Conservation (phyloP, 2,888 invertebrate genomes). For the Saturnia pavonia region DNA sequence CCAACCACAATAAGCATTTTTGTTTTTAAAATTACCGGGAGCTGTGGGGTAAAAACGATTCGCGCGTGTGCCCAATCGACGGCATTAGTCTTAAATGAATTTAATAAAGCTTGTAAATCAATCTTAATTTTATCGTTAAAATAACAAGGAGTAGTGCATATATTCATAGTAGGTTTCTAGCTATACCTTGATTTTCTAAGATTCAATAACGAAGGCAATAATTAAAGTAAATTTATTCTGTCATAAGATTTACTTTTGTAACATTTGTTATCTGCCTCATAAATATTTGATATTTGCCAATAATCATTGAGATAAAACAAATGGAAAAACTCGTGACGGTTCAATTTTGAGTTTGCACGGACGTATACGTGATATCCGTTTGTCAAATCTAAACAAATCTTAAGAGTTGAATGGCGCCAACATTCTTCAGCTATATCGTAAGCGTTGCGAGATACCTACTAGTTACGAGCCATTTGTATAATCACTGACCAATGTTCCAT, state of each 20-base stretch:
- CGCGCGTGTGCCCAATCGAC: too few relatives aligned
- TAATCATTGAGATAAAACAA: conserved; percentile 43
- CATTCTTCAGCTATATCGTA: conserved; percentile 47
- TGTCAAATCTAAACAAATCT: conserved; percentile 56
- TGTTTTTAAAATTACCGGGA: too few relatives aligned
- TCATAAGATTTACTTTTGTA: neutral
- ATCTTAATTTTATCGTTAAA: too few relatives aligned
- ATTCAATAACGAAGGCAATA: too few relatives aligned
- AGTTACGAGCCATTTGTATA: conserved; percentile 42
- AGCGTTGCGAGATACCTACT: conserved; percentile 34
- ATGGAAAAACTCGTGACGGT: conserved; percentile 55
- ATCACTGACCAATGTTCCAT: conserved; percentile 55
- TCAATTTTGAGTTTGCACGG: conserved; percentile 58
- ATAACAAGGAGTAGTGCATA: too few relatives aligned
- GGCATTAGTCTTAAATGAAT: too few relatives aligned
- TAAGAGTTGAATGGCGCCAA: conserved; percentile 61
- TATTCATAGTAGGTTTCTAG: too few relatives aligned
- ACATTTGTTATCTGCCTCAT: conserved; percentile 24
- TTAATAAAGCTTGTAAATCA: too few relatives aligned
- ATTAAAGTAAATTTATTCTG: too few relatives aligned
- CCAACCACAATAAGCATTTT: too few relatives aligned
- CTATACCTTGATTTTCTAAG: too few relatives aligned
- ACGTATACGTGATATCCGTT: conserved; percentile 58
- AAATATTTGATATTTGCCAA: conserved; percentile 37
- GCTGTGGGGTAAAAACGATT: too few relatives aligned